Percentiles rank a stretch among this genome's conserved stretches.
Conservation (phyloP, 2,113 vertebrate species). For the Rhinolophus ferrumequinum region DNA sequence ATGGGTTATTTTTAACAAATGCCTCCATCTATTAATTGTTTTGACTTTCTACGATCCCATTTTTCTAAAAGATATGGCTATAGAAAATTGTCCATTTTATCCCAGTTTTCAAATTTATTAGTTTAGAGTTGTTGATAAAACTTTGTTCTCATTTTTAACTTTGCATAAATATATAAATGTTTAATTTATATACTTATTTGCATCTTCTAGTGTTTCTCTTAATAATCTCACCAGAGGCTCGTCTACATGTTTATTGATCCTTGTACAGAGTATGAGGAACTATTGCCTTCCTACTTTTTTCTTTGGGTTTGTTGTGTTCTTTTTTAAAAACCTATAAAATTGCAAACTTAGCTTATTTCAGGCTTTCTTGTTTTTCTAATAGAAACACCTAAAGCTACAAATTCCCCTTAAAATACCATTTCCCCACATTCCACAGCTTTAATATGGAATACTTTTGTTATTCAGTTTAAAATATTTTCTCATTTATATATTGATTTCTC, state of each 20-base stretch:
- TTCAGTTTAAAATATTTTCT: not conserved
- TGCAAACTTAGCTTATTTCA: too few relatives aligned
- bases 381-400: too few relatives aligned
- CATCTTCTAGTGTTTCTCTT: not conserved
- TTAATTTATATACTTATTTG: not conserved
- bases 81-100: not conserved
- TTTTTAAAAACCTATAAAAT: too few relatives aligned
- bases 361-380: too few relatives aligned
- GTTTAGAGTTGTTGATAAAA: not conserved
- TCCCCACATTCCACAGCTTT: too few relatives aligned
- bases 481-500: not conserved
- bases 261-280: not conserved
- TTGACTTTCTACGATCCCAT: not conserved
- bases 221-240: not conserved
- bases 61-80: not conserved
- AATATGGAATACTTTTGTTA: too few relatives aligned
- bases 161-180: not conserved
- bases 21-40: not conserved
- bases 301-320: not conserved
- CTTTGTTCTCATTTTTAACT: not conserved
- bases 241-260: not conserved
- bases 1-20: not conserved
- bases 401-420: too few relatives aligned
- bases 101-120: slow-evolving; percentile 4
- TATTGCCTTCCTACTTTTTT: not conserved